phyloP scores from a whole-genome alignment of 2,888 invertebrate species.

The Heliconius hortense region DNA sequence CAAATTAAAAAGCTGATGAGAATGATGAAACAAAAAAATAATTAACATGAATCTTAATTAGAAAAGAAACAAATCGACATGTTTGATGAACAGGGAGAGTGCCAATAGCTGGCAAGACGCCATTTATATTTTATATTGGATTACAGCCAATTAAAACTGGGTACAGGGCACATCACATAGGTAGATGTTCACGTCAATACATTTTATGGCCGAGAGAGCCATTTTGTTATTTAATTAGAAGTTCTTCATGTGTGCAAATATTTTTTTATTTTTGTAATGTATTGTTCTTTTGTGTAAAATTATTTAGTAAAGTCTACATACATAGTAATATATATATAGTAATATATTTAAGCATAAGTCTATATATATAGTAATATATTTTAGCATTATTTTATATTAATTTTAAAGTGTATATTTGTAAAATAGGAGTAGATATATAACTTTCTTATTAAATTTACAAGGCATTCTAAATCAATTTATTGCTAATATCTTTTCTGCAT shows the following conservation, averaged over 20 bases:
- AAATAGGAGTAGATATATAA: background rate
- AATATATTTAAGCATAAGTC: background rate
- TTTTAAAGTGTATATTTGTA: background rate
- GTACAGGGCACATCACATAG: constrained; percentile 61
- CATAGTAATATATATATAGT: too few species aligned
- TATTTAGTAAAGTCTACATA: background rate
- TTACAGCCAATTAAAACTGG: constrained; percentile 80
- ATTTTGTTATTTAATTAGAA: constrained; percentile 69
- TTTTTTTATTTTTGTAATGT: too few species aligned
- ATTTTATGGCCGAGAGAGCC: constrained; percentile 51
- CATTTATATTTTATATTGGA: constrained; percentile 81
- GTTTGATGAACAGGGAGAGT: constrained; percentile 76
- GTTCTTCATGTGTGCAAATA: constrained; percentile 49
- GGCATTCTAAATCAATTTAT: background rate
- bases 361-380: background rate
- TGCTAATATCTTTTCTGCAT: constrained; percentile 4
- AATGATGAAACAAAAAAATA: constrained; percentile 40
- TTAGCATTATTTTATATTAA: background rate
- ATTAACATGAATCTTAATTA: constrained; percentile 62
- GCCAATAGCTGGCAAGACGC: constrained; percentile 72
- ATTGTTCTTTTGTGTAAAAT: background rate
- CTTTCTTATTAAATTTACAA: background rate
- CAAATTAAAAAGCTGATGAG: constrained; percentile 8
- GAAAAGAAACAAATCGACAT: constrained; percentile 76
- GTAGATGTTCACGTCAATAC: constrained; percentile 66